Evolutionary conservation across 1,140 invertebrate species (phyloP).

Genomic region (Polypedilum pembai): DNA sequence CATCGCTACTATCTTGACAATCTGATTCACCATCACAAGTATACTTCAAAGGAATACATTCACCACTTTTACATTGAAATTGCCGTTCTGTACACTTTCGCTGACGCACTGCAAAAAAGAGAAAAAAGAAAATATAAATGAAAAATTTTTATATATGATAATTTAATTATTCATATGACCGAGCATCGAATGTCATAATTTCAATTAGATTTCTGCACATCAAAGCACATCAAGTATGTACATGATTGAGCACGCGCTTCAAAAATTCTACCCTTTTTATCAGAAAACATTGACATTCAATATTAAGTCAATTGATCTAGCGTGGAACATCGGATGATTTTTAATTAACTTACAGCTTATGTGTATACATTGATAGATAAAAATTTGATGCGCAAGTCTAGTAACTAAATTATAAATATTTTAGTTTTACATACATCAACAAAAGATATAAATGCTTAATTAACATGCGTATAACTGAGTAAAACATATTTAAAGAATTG

Average conservation of each 20-base stretch:
- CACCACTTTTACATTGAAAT: slow-evolving; percentile 66
- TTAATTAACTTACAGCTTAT: background rate
- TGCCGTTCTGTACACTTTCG: slow-evolving; percentile 58
- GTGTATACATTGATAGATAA: background rate
- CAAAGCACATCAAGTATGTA: background rate
- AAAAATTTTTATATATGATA: background rate
- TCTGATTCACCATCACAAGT: slow-evolving; percentile 70
- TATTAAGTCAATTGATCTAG: slow-evolving; percentile 2
- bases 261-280: too few relatives aligned
- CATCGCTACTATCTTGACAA: slow-evolving; percentile 73
- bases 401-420: background rate
- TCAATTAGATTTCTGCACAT: slow-evolving; percentile 6
- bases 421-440: background rate
- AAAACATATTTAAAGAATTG: too few relatives aligned
- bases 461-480: too few relatives aligned
- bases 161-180: slow-evolving; percentile 13
- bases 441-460: too few relatives aligned
- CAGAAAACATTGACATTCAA: background rate
- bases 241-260: background rate
- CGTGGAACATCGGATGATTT: background rate
- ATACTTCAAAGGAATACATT: slow-evolving; percentile 76
- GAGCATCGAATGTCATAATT: background rate
- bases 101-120: slow-evolving; percentile 27
- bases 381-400: background rate
- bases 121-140: background rate